phyloP scores from a whole-genome alignment of 2,797 vertebrate species.

The Trichosurus vulpecula region DNA sequence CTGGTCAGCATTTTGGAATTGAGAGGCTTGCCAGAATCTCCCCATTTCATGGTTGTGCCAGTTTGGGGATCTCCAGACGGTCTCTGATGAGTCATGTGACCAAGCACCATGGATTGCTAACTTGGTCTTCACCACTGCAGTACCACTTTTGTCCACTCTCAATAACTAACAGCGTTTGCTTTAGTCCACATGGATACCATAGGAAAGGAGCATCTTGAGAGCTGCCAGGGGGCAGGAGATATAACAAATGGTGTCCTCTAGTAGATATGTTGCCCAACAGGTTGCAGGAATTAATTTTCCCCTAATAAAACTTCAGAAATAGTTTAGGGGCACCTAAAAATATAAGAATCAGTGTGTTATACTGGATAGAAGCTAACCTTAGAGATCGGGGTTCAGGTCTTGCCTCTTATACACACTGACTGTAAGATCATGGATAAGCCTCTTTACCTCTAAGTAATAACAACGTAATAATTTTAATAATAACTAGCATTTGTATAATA shows the following conservation, averaged over 20 bases:
- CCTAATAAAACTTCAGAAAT: not conserved
- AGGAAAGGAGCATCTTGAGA: not conserved
- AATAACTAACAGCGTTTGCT: not conserved
- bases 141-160: not conserved
- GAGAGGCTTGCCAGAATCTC: not conserved
- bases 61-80: not conserved
- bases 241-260: not conserved
- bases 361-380: not conserved
- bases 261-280: not conserved
- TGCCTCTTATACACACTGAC: not conserved
- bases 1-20: not conserved
- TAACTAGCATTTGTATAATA: not conserved
- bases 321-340: not conserved
- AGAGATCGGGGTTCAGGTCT: not conserved
- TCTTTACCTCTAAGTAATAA: not conserved
- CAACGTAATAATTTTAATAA: not conserved
- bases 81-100: not conserved
- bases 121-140: not conserved
- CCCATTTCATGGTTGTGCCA: not conserved
- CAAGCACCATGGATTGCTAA: not conserved
- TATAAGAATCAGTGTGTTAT: not conserved
- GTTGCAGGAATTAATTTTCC: not conserved
- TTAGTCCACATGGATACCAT: not conserved
- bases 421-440: not conserved
- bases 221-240: not conserved